A percentile compares a stretch with the other conserved stretches of the same genome.
Conservation (phyloP, 2,888 invertebrate genomes). For the Julus scanicus region DNA sequence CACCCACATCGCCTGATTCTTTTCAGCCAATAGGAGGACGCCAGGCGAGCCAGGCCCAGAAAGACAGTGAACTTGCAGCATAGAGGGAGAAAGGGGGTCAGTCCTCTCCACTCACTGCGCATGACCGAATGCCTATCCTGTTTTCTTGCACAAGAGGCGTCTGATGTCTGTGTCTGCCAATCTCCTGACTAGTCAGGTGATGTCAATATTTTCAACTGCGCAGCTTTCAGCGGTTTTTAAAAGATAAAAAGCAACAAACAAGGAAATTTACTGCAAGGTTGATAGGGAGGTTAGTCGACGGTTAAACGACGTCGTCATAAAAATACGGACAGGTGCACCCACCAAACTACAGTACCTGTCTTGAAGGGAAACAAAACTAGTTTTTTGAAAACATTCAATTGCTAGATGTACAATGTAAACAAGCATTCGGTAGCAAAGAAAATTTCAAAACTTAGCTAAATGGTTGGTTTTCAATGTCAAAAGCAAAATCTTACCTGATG, state of each 20-base stretch:
- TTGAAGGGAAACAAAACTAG: not conserved
- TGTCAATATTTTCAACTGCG: not conserved
- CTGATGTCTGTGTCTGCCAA: not conserved
- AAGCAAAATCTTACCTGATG: too few species aligned
- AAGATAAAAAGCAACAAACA: not conserved
- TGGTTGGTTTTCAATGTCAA: too few species aligned
- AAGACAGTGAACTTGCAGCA: slow-evolving; percentile 4
- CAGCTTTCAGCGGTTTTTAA: not conserved
- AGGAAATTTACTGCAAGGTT: slow-evolving; percentile 17
- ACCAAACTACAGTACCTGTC: not conserved
- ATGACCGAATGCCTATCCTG: not conserved
- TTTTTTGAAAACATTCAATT: not conserved
- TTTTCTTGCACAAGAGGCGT: not conserved
- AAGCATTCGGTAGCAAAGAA: too few species aligned
- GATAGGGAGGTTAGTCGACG: not conserved
- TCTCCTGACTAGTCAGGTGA: slow-evolving; percentile 24
- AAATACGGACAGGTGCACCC: not conserved
- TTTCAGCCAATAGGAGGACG: slow-evolving; percentile 30
- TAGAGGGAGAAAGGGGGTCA: slow-evolving; percentile 4
- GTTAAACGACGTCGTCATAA: too few species aligned
- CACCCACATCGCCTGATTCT: slow-evolving; percentile 55
- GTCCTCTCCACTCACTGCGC: not conserved
- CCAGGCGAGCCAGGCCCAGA: slow-evolving; percentile 6
- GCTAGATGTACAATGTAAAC: too few species aligned
- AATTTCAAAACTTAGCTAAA: too few species aligned